phyloP scores from a whole-genome alignment of 2,797 vertebrate genomes.

The Gymnopithys bicolor region DNA sequence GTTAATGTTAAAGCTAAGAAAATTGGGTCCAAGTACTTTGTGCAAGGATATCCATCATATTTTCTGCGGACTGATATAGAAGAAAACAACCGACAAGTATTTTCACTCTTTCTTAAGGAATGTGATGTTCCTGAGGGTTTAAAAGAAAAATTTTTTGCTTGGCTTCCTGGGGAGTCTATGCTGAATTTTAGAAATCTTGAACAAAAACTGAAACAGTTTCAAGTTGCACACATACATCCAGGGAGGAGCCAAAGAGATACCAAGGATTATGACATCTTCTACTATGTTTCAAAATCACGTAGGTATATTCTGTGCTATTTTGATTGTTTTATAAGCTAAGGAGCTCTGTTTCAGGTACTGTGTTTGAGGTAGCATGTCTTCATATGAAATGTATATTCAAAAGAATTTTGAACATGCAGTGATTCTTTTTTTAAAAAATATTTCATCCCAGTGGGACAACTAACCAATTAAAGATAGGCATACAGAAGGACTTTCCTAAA shows the following conservation, averaged over 20 bases:
- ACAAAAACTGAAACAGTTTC: slow-evolving; percentile 69
- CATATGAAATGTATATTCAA: not conserved
- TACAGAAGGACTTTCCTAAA: not conserved
- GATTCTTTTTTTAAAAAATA: not conserved
- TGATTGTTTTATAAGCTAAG: not conserved
- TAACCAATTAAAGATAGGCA: not conserved
- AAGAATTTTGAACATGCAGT: not conserved
- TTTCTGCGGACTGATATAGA: slow-evolving; percentile 72
- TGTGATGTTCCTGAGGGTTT: slow-evolving; percentile 38
- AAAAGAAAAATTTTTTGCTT: slow-evolving; percentile 66
- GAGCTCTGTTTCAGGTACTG: not conserved
- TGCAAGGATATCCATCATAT: slow-evolving; percentile 78
- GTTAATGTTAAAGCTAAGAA: slow-evolving; percentile 71
- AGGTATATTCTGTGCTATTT: slow-evolving; percentile 44
- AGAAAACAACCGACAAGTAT: slow-evolving; percentile 42
- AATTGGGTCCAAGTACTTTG: slow-evolving; percentile 12
- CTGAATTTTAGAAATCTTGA: slow-evolving; percentile 75
- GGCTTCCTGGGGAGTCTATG: slow-evolving; percentile 56
- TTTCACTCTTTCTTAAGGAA: slow-evolving; percentile 79
- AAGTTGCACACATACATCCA: not conserved
- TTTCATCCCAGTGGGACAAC: not conserved
- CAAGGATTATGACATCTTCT: not conserved
- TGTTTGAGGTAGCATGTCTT: not conserved
- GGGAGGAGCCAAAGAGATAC: not conserved
- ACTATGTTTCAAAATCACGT: slow-evolving; percentile 47